These are phyloP conservation scores for Pycnonotus jocosus DNA, from an alignment of 2,113 vertebrate species.

Conservation along the genomic window DNA sequence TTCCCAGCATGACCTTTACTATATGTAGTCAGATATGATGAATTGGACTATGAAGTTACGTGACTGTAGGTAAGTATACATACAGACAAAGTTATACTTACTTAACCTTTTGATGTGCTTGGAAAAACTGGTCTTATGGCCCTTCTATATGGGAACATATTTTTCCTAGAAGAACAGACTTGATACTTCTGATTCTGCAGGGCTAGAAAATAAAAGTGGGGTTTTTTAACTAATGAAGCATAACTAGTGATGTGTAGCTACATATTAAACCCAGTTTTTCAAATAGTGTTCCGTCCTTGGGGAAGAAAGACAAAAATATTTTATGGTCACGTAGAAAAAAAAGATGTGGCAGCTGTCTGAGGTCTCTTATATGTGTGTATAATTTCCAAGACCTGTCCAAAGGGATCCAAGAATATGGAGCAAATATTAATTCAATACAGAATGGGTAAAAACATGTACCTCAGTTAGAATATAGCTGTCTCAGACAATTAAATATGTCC, in stretches of 20 bases:
- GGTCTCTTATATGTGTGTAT: accelerated
- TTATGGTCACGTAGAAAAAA: not conserved
- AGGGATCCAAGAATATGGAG: not conserved
- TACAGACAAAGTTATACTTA: not conserved
- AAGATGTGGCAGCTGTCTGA: not conserved
- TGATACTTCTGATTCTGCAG: not conserved
- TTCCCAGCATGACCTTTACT: not conserved
- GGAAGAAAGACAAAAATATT: not conserved
- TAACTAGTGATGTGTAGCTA: not conserved
- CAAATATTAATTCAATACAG: not conserved
- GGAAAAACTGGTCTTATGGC: not conserved
- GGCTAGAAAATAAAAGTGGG: not conserved
- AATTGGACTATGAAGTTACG: not conserved
- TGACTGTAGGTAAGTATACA: not conserved
- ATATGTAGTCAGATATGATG: not conserved
- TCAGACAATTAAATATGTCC: not conserved
- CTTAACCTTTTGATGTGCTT: not conserved
- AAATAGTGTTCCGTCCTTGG: not conserved
- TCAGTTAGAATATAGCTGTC: not conserved
- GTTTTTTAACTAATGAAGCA: not conserved
- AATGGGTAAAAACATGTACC: not conserved
- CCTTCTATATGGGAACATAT: not conserved
- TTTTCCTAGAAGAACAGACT: not conserved
- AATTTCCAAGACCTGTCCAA: not conserved
- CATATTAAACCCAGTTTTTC: not conserved